These are phyloP conservation scores for Silurus meridionalis DNA, from an alignment of 2,113 vertebrate species.

Conservation along the genomic window DNA sequence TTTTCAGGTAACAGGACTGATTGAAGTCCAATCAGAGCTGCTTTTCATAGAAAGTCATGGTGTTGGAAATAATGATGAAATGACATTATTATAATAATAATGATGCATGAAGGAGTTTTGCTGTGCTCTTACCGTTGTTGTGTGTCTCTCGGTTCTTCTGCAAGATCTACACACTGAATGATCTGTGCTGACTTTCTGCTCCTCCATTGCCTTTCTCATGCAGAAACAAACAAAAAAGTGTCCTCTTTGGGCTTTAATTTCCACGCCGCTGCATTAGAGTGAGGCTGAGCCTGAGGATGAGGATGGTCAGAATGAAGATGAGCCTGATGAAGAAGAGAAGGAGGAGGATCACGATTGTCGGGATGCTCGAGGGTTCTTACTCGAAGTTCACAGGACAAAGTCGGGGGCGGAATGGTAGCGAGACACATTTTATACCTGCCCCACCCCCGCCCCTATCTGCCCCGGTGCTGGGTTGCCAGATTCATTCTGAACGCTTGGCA, in stretches of 20 bases:
- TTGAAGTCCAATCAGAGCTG: not conserved
- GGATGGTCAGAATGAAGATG: not conserved
- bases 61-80: not conserved
- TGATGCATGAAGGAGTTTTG: conserved; percentile 16
- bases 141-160: conserved; percentile 49
- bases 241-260: conserved; percentile 41
- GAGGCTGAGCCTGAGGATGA: not conserved
- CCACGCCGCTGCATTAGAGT: conserved; percentile 51
- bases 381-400: conserved; percentile 59
- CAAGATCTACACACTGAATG: conserved; percentile 53
- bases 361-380: conserved; percentile 52
- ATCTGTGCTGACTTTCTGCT: conserved; percentile 39
- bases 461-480: conserved; percentile 32
- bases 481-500: not conserved
- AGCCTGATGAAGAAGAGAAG: not conserved
- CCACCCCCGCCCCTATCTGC: conserved; percentile 54
- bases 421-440: conserved; percentile 59
- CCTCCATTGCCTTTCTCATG: conserved; percentile 47
- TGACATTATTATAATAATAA: not conserved
- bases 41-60: not conserved
- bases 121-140: conserved; percentile 55
- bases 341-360: not conserved
- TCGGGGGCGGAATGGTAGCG: conserved; percentile 52
- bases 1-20: not conserved
- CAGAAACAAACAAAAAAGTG: not conserved